Conservation (phyloP, 2,113 vertebrate species). For the Spermophilus dauricus region DNA sequence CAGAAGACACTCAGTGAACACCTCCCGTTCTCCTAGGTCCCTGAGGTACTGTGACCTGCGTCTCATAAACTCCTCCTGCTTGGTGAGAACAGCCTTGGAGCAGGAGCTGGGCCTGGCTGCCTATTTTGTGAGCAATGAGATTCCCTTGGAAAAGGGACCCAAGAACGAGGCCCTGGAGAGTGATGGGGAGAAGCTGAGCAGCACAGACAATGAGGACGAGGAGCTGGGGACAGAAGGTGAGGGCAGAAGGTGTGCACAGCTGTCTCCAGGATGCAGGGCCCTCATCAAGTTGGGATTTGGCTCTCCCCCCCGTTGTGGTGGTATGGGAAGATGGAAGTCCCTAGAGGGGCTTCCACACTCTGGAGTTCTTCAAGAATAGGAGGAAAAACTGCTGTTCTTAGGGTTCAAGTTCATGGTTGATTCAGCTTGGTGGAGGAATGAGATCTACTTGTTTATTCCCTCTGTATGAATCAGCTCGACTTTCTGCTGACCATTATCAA, state of each 20-base stretch:
- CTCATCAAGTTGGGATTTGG: not conserved
- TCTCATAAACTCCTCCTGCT: constrained; percentile 95
- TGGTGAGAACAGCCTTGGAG: constrained; percentile 95
- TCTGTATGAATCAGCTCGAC: not conserved
- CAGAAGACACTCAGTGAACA: accelerated
- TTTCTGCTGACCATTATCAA: accelerated
- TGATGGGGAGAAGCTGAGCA: constrained; percentile 96
- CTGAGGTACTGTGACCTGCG: constrained; percentile 97
- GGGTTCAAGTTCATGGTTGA: not conserved
- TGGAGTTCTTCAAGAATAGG: not conserved
- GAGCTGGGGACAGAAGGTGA: constrained; percentile 92
- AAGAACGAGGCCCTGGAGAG: constrained; percentile 93
- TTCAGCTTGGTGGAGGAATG: accelerated
- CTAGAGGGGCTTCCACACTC: not conserved
- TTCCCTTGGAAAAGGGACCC: constrained; percentile 86
- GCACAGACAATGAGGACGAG: constrained; percentile 98
- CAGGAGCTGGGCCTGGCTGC: constrained; percentile 98
- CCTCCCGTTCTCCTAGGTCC: constrained; percentile 89
- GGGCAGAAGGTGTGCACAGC: not conserved
- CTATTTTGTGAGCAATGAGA: constrained; percentile 93
- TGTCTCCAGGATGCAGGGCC: accelerated
- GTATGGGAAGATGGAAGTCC: not conserved
- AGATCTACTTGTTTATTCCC: not conserved
- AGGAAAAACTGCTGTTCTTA: not conserved
- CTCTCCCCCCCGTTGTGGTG: not conserved